phyloP scores from a whole-genome alignment of 2,888 invertebrate species.

The Peribatodes rhomboidaria region DNA sequence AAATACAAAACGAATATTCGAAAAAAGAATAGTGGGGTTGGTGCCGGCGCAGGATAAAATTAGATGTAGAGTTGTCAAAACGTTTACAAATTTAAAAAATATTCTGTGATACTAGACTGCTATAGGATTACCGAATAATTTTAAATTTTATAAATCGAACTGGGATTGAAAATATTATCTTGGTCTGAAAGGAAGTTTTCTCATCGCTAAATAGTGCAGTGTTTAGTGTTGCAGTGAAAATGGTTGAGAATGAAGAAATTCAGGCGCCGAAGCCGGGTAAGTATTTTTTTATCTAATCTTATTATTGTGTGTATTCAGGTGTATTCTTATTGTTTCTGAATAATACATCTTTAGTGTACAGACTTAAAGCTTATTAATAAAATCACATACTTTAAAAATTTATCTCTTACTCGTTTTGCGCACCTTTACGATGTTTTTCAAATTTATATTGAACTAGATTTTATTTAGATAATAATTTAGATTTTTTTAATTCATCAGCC shows the following conservation, averaged over 20 bases:
- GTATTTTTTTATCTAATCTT: slow-evolving; percentile 18
- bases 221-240: slow-evolving; percentile 52
- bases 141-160: background rate
- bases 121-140: background rate
- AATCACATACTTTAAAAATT: too few relatives aligned
- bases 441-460: too few relatives aligned
- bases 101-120: background rate
- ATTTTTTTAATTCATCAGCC: too few relatives aligned
- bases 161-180: background rate
- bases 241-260: slow-evolving; percentile 56
- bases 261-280: slow-evolving; percentile 57
- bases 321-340: background rate
- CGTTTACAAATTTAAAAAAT: background rate
- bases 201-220: slow-evolving; percentile 33
- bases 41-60: background rate
- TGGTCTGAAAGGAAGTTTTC: background rate
- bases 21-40: background rate
- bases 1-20: background rate
- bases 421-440: too few relatives aligned
- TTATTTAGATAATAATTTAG: too few relatives aligned
- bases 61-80: background rate
- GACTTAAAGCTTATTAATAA: background rate
- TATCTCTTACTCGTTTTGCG: too few relatives aligned
- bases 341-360: background rate
- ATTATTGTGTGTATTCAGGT: too few relatives aligned